Evolutionary conservation across 2,888 invertebrate species (phyloP).

Genomic region (Tetramorium bicarinatum): DNA sequence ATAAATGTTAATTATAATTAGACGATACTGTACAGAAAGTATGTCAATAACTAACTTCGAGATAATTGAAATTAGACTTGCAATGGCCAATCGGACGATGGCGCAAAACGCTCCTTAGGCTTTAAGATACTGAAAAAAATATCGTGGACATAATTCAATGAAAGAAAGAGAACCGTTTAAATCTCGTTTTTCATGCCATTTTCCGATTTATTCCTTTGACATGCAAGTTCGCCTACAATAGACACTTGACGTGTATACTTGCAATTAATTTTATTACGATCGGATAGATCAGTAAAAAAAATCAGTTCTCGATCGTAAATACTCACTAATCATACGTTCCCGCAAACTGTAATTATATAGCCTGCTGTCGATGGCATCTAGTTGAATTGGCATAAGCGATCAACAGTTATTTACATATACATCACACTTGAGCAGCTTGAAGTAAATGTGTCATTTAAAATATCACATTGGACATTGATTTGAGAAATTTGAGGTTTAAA

Average conservation of each 20-base stretch:
- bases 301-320: background rate
- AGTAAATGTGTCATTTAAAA: slow-evolving; percentile 5
- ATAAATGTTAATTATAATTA: slow-evolving; percentile 9
- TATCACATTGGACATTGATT: background rate
- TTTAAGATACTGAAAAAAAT: background rate
- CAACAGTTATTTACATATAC: background rate
- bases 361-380: background rate
- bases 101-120: background rate
- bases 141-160: background rate
- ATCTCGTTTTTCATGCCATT: background rate
- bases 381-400: background rate
- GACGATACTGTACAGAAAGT: background rate
- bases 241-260: background rate
- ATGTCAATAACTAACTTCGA: background rate
- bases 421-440: background rate
- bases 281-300: background rate
- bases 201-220: background rate
- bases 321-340: background rate
- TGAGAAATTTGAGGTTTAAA: background rate
- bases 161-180: background rate
- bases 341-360: background rate
- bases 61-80: slow-evolving; percentile 10
- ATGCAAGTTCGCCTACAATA: background rate
- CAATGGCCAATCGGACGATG: background rate
- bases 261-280: background rate